Base-by-base conservation (phyloP, 2,113 vertebrate genomes). In the Mustela nigripes region DNA sequence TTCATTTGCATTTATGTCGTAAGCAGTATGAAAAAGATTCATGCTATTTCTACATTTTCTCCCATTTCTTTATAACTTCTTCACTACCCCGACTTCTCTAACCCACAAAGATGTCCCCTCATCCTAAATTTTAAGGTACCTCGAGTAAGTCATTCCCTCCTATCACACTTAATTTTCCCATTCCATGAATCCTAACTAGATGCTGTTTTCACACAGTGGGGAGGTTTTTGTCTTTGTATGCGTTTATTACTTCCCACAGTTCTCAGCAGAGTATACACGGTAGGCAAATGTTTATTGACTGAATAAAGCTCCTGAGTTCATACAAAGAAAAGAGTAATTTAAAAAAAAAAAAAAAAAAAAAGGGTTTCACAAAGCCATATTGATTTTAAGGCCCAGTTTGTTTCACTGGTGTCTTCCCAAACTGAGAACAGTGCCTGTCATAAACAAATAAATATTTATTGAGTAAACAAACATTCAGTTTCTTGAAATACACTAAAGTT, bases 21-120 rank as follows among this genome's bases (percentile, higher is more conserved):
- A 82, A 94, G 53, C 18, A 45, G 19, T 82, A 26, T 78, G 21
- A 91, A 92, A 93, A 94, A 81, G 21, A 90, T 48, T 18, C n/a
- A 4, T 7, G 19, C n/a, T 90, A 58, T 56, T 93, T 73, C 82
- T 87, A 86, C n/a, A 76, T 74, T 76, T 60, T 79, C 50, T 50
- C 15, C 2, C 50, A 69, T 79, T 91, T 56, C 74, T 53, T 60
- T 7, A 83, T 1, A 48, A 28, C 9, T 88, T 62, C 24, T 65
- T 96, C 58, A 81, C 91, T 82, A 22, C 48, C 3, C 48, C 11
- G 45, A 50, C 63, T 84, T 83, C 82, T 91, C 56, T 92, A 86
- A 50, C 56, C 14, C 28, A 86, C 28, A 92, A 79, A 96, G 58
- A 63, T 4, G 33, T 87, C 14, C 28, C n/a, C 14, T 36, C 33